These are phyloP conservation scores for Poeciliopsis occidentalis DNA, from an alignment of 2,113 vertebrate species.

Conservation along the genomic window DNA sequence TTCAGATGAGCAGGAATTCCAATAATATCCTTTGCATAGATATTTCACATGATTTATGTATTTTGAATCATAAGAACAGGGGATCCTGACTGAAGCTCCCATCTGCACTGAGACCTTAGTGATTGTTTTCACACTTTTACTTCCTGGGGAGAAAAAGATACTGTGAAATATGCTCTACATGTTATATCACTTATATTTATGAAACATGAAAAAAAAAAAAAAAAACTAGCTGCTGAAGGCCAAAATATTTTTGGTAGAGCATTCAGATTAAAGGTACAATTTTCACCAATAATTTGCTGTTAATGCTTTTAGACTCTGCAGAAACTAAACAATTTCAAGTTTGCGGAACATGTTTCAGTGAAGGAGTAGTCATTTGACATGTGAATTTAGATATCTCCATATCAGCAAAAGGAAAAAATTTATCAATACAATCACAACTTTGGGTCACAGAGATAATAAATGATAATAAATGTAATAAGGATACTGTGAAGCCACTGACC, in stretches of 20 bases:
- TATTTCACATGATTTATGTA: conserved; percentile 33
- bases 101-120: conserved; percentile 25
- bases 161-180: neutral
- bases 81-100: conserved; percentile 42
- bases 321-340: no score
- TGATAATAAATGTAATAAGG: neutral
- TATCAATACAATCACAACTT: neutral
- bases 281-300: no score
- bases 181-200: neutral
- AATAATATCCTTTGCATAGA: conserved; percentile 29
- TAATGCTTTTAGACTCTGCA: neutral
- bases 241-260: neutral
- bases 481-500: conserved; percentile 23
- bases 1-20: fast-evolving
- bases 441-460: neutral
- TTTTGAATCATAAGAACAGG: conserved; percentile 39
- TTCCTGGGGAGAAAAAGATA: conserved; percentile 28
- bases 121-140: conserved; percentile 21
- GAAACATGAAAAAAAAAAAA: neutral
- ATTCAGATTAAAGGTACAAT: neutral
- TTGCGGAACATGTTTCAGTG: neutral
- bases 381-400: neutral
- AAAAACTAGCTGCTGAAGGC: neutral
- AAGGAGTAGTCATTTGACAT: neutral
- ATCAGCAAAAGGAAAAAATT: neutral